Evolutionary conservation across 2,113 vertebrate genomes (phyloP).

Genomic region (Brevimyrus niger): DNA sequence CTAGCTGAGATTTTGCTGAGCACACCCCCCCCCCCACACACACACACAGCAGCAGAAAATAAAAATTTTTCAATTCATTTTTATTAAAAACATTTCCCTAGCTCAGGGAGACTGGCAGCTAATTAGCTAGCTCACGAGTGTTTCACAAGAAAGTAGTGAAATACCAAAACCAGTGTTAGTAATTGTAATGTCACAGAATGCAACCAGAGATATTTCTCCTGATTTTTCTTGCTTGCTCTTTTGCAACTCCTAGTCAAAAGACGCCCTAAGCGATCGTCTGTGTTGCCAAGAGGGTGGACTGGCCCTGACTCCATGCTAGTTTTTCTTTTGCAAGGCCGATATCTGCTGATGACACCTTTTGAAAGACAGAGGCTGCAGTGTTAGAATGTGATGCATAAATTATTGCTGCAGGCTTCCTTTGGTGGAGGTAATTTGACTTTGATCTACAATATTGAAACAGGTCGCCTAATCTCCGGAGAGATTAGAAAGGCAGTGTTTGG

Average conservation of each 20-base stretch:
- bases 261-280: neutral
- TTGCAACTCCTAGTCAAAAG: neutral
- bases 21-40: neutral
- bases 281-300: neutral
- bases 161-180: neutral
- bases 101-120: neutral
- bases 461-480: constrained; percentile 2
- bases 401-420: constrained; percentile 7
- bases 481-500: neutral
- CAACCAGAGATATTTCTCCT: neutral
- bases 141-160: neutral
- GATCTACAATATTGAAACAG: neutral
- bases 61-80: neutral
- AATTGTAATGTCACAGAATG: neutral
- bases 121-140: neutral
- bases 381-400: constrained; percentile 3
- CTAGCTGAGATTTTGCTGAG: neutral
- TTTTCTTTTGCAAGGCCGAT: neutral
- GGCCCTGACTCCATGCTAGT: neutral
- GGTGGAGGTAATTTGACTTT: constrained; percentile 5
- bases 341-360: neutral
- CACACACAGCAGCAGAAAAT: neutral
- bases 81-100: neutral
- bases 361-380: neutral
- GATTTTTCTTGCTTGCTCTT: neutral